Percentiles rank a stretch among this genome's conserved stretches.
Conservation (phyloP, 2,113 vertebrate genomes). For the Serranochromis macrocephalus region DNA sequence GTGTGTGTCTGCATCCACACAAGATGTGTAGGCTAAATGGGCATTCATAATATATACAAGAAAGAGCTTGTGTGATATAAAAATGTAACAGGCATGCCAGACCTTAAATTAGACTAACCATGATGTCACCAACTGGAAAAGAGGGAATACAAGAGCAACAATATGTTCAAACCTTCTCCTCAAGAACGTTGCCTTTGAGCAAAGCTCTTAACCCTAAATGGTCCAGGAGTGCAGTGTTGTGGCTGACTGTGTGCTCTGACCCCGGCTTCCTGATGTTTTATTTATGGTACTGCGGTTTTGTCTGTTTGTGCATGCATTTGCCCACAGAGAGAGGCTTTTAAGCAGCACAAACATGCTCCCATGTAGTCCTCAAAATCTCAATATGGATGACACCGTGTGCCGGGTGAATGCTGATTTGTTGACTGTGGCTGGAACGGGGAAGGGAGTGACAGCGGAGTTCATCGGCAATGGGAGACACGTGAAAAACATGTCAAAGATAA, state of each 20-base stretch:
- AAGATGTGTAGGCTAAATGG: not conserved
- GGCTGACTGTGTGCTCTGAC: not conserved
- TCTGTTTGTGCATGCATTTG: not conserved
- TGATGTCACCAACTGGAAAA: not conserved
- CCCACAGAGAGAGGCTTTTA: not conserved
- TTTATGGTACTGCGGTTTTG: not conserved
- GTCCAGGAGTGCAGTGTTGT: not conserved
- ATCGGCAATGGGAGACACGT: not conserved
- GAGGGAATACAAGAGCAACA: not conserved
- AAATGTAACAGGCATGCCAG: not conserved
- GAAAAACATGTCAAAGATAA: not conserved
- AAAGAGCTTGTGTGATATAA: not conserved
- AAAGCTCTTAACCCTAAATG: not conserved
- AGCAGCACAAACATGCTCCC: not conserved
- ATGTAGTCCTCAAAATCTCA: not conserved
- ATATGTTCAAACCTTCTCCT: not conserved
- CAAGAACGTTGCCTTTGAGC: not conserved
- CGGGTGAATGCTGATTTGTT: not conserved
- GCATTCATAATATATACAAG: not conserved
- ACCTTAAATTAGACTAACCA: not conserved
- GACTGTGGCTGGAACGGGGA: not conserved
- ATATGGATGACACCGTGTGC: not conserved
- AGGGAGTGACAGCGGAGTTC: not conserved
- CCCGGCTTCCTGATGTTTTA: not conserved
- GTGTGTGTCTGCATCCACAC: not conserved